Percentiles rank a stretch among this genome's conserved stretches.
Evolutionary conservation across 2,888 invertebrate genomes (phyloP).

Genomic region (Acronicta aceris): DNA sequence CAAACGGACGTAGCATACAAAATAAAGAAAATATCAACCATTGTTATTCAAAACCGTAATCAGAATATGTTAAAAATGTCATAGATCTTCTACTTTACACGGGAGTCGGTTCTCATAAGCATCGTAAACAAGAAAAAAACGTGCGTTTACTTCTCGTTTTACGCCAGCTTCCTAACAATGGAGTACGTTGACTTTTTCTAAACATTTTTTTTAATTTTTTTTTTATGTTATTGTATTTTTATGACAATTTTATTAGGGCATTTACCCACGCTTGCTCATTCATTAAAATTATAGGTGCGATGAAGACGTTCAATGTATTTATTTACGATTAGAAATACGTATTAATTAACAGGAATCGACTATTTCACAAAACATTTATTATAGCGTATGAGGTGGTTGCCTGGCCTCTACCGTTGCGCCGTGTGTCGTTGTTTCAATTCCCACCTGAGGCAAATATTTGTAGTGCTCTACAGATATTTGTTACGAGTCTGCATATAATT

Average conservation of each 20-base stretch:
- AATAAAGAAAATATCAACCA: constrained; percentile 41
- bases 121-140: constrained; percentile 53
- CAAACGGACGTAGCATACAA: constrained; percentile 28
- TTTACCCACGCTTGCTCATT: constrained; percentile 71
- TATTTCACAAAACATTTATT: too few relatives aligned
- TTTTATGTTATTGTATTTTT: constrained; percentile 77
- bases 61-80: constrained; percentile 42
- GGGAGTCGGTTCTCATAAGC: constrained; percentile 48
- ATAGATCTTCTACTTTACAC: constrained; percentile 57
- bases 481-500: too few relatives aligned
- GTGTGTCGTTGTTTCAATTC: too few relatives aligned
- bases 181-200: constrained; percentile 70
- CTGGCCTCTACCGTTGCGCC: too few relatives aligned
- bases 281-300: constrained; percentile 73
- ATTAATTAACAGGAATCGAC: too few relatives aligned
- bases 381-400: too few relatives aligned
- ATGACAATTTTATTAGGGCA: constrained; percentile 84
- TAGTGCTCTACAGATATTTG: too few relatives aligned
- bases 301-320: constrained; percentile 55
- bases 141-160: constrained; percentile 58
- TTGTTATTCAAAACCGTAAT: constrained; percentile 50
- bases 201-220: constrained; percentile 61
- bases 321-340: too few relatives aligned
- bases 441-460: too few relatives aligned
- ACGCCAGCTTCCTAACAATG: constrained; percentile 66